These are phyloP conservation scores for Spermophilus dauricus DNA, from an alignment of 2,113 vertebrate genomes.

Conservation along the genomic window DNA sequence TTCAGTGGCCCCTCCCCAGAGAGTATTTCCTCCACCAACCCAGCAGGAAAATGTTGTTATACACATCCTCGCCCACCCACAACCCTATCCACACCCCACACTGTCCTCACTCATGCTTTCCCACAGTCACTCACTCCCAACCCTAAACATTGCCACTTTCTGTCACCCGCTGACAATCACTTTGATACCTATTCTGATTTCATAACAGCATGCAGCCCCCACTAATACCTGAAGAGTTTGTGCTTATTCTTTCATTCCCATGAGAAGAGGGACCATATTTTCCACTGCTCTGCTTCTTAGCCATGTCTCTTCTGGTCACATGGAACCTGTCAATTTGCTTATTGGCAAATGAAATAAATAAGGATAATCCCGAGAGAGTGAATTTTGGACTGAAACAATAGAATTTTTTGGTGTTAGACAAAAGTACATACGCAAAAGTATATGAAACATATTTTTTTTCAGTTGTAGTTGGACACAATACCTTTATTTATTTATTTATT, in stretches of 20 bases:
- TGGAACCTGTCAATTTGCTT: background rate
- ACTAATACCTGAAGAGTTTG: background rate
- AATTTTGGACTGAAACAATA: background rate
- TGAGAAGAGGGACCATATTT: background rate
- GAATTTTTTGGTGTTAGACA: background rate
- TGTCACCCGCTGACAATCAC: background rate
- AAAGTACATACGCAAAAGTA: background rate
- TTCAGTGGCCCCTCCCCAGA: background rate
- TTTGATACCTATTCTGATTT: background rate
- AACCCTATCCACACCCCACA: too few relatives aligned
- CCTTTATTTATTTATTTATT: too few relatives aligned
- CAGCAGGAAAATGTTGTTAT: background rate
- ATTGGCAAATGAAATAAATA: background rate
- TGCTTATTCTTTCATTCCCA: background rate
- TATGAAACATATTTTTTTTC: too few relatives aligned
- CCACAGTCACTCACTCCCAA: too few relatives aligned
- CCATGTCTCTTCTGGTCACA: background rate
- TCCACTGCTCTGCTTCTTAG: background rate
- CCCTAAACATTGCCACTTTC: background rate
- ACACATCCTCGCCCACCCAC: too few relatives aligned
- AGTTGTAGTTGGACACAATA: too few relatives aligned
- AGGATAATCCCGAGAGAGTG: background rate
- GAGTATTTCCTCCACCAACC: background rate
- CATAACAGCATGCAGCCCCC: background rate
- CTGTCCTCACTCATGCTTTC: background rate